Conservation (phyloP, 1,140 invertebrate species). For the Episyrphus balteatus region DNA sequence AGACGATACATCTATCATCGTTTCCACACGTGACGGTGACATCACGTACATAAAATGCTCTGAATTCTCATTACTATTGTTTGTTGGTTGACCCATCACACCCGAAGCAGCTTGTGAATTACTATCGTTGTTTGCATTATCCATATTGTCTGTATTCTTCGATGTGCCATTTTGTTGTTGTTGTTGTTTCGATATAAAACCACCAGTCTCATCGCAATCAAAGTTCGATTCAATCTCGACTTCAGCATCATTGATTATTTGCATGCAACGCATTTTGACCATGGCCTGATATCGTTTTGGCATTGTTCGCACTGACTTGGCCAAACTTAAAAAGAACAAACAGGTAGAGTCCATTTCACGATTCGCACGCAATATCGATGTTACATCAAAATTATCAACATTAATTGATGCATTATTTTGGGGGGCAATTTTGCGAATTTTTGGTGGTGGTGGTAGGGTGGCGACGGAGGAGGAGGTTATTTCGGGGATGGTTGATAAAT, state of each 20-base stretch:
- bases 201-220: constrained; percentile 18
- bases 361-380: constrained; percentile 29
- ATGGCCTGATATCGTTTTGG: constrained; percentile 31
- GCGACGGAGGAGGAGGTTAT: neutral
- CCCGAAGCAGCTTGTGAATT: constrained; percentile 16
- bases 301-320: constrained; percentile 28
- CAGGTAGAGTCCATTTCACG: constrained; percentile 32
- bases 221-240: constrained; percentile 28
- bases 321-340: constrained; percentile 30
- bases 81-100: constrained; percentile 10
- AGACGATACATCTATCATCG: constrained; percentile 34
- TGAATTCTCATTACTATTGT: constrained; percentile 14
- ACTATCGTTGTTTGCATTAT: constrained; percentile 25
- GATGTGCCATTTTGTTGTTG: constrained; percentile 1
- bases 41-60: constrained; percentile 34
- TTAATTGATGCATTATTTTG: constrained; percentile 18
- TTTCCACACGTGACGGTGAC: constrained; percentile 33
- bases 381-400: constrained; percentile 25
- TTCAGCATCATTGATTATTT: constrained; percentile 32
- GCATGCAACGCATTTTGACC: constrained; percentile 35
- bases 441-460: constrained; percentile 16
- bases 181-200: neutral
- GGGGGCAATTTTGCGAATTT: constrained; percentile 19
- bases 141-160: constrained; percentile 11
- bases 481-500: too few species aligned